phyloP scores from a whole-genome alignment of 2,113 vertebrate species.

The Chaetodon auriga region DNA sequence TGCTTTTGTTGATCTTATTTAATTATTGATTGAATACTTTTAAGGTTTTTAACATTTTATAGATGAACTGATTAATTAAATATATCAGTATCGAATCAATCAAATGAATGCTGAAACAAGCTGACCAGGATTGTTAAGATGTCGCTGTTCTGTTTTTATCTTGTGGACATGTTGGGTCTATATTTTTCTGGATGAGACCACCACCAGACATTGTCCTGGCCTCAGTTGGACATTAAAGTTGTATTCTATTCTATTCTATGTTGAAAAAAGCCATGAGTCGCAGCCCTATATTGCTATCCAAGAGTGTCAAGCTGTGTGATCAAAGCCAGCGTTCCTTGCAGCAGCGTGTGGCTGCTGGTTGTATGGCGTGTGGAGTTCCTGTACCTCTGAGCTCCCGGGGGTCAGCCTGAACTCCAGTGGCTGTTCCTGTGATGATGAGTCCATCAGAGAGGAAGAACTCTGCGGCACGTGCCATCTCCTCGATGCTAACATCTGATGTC shows the following conservation, averaged over 20 bases:
- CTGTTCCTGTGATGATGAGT: constrained; percentile 86
- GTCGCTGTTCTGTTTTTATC: too few species aligned
- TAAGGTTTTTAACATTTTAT: background rate
- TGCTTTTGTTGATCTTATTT: background rate
- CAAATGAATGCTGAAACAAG: background rate
- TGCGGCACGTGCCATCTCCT: constrained; percentile 85
- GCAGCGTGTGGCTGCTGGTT: background rate
- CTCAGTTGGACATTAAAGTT: too few species aligned
- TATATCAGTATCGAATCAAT: background rate
- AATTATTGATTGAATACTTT: background rate
- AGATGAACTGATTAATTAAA: background rate
- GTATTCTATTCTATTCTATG: too few species aligned
- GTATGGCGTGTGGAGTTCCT: background rate
- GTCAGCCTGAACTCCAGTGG: constrained; percentile 85
- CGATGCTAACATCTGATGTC: constrained; percentile 86
- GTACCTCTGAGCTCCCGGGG: constrained; percentile 85
- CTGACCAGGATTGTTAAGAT: too few species aligned
- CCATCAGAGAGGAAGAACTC: constrained; percentile 91
- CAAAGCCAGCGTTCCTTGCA: background rate
- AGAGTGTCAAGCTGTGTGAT: background rate
- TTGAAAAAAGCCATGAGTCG: too few species aligned
- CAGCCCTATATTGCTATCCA: background rate
- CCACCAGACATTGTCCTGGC: too few species aligned
- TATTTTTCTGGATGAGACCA: too few species aligned
- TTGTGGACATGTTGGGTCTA: too few species aligned